phyloP scores from a whole-genome alignment of 1,140 invertebrate species.

The Sitophilus oryzae region DNA sequence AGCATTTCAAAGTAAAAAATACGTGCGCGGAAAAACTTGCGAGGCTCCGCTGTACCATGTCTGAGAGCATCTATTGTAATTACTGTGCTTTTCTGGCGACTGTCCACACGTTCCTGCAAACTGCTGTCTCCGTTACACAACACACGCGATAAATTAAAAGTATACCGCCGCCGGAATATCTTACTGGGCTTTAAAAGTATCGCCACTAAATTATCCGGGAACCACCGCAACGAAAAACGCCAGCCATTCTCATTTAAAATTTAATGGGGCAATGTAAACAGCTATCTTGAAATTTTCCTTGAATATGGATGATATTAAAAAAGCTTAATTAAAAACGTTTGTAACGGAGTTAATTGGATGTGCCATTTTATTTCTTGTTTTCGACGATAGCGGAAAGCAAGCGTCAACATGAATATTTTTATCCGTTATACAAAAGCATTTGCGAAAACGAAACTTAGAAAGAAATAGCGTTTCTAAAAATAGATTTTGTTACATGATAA shows the following conservation, averaged over 20 bases:
- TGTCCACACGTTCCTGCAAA: constrained; percentile 38
- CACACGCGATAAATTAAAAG: constrained; percentile 35
- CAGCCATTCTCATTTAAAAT: constrained; percentile 1
- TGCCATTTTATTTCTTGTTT: not conserved
- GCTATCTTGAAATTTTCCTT: not conserved
- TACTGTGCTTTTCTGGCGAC: constrained; percentile 36
- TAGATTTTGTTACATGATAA: too few relatives aligned
- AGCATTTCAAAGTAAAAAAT: constrained; percentile 23
- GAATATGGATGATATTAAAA: constrained; percentile 7
- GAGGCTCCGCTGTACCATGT: constrained; percentile 21
- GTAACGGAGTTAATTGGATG: not conserved
- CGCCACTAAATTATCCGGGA: constrained; percentile 10
- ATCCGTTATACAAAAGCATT: too few relatives aligned
- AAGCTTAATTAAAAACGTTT: constrained; percentile 6
- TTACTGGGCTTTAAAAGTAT: constrained; percentile 29
- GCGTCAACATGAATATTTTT: too few relatives aligned
- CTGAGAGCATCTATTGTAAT: constrained; percentile 37
- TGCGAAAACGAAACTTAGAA: too few relatives aligned
- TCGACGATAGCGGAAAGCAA: not conserved
- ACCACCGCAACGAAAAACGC: not conserved
- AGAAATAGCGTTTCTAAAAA: too few relatives aligned
- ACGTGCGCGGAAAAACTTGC: constrained; percentile 16
- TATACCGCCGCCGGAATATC: constrained; percentile 30
- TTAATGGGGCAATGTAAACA: constrained; percentile 5
- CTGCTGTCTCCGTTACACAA: constrained; percentile 36